Percentiles rank a stretch among this genome's conserved stretches.
phyloP scores from a whole-genome alignment of 1,140 invertebrate genomes.

The Heliconius hermathena region DNA sequence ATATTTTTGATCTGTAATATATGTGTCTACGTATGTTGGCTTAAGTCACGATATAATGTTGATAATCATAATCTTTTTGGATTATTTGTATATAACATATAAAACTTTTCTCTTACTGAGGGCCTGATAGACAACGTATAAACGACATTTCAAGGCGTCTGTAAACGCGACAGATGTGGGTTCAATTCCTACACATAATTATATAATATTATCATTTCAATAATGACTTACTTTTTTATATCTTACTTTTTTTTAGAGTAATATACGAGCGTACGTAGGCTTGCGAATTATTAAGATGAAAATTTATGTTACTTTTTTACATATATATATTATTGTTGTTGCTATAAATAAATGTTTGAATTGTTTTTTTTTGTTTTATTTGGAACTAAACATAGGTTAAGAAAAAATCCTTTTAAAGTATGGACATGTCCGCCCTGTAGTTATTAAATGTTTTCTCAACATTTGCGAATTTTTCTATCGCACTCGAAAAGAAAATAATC shows the following conservation, averaged over 20 bases:
- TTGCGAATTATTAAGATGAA: neutral
- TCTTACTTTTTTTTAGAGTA: neutral
- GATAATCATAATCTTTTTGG: neutral
- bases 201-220: no score
- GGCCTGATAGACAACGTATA: no score
- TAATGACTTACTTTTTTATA: no score
- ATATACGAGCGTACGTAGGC: neutral
- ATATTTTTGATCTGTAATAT: neutral
- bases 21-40: neutral
- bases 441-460: no score
- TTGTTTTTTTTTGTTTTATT: slow-evolving; percentile 18
- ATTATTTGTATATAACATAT: neutral
- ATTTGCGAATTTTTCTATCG: no score
- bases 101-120: neutral
- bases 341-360: slow-evolving; percentile 26
- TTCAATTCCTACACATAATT: no score
- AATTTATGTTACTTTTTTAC: neutral
- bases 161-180: no score
- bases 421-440: no score
- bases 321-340: slow-evolving; percentile 6
- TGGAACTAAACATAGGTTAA: neutral
- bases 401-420: no score
- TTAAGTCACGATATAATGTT: no score
- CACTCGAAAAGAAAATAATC: no score
- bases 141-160: no score